phyloP scores from a whole-genome alignment of 1,140 invertebrate species.

The Semibalanus balanoides region DNA sequence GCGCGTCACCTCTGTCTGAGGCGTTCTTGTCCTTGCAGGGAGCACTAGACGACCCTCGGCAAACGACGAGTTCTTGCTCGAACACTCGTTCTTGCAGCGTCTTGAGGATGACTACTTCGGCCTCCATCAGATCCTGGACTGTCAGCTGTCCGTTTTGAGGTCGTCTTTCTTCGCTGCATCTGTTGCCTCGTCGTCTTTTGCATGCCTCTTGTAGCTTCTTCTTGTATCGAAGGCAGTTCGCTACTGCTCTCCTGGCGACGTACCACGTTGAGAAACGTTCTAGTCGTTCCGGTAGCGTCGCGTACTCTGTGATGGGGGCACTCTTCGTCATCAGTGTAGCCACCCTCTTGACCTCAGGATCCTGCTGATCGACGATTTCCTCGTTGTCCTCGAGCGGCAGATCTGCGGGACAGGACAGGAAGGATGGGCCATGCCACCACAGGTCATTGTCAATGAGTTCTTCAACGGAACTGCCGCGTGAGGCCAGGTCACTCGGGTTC shows the following conservation, averaged over 20 bases:
- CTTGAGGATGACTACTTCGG: no score
- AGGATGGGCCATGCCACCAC: neutral
- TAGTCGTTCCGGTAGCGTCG: no score
- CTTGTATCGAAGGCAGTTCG: neutral
- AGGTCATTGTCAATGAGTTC: neutral
- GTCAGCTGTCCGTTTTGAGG: neutral
- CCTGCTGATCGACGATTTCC: neutral
- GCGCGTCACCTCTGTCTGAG: no score
- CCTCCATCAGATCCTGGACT: neutral
- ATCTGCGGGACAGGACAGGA: neutral
- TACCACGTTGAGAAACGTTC: neutral
- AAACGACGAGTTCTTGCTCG: neutral
- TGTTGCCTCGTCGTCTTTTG: neutral
- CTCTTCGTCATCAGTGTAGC: no score
- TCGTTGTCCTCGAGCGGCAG: neutral
- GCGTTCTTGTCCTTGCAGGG: no score
- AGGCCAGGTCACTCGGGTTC: neutral
- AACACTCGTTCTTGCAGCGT: neutral
- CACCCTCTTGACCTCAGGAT: no score
- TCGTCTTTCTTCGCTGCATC: neutral
- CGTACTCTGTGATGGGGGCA: no score
- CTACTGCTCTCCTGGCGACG: neutral
- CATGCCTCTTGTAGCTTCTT: neutral
- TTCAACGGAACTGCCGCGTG: neutral
- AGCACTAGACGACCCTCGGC: no score